These are phyloP conservation scores for Nothobranchius kuhntae DNA, from an alignment of 2,113 vertebrate species.

Conservation along the genomic window DNA sequence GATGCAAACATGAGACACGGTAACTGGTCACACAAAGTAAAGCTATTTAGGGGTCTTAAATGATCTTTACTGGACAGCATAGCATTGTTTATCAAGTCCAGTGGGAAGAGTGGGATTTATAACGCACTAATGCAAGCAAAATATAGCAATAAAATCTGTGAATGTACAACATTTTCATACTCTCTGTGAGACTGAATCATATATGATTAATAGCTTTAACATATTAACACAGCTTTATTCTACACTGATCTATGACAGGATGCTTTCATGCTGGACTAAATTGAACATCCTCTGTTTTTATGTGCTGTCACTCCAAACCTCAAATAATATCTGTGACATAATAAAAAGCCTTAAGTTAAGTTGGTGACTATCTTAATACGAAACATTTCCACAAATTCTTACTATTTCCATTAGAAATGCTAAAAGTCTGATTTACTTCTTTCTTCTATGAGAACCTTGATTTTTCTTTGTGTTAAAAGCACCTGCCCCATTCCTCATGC, in stretches of 20 bases:
- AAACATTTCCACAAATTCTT: constrained; percentile 1
- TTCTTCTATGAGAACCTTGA: constrained; percentile 18
- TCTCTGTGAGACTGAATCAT: neutral
- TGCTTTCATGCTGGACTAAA: too few relatives aligned
- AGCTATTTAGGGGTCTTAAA: too few relatives aligned
- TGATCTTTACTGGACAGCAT: neutral
- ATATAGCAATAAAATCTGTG: constrained; percentile 23
- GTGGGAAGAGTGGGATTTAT: constrained; percentile 42
- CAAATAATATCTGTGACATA: neutral
- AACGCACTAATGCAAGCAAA: constrained; percentile 23
- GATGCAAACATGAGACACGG: too few relatives aligned
- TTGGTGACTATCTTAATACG: neutral
- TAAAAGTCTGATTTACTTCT: too few relatives aligned
- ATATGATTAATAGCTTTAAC: too few relatives aligned
- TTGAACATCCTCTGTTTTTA: neutral
- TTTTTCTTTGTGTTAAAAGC: constrained; percentile 60
- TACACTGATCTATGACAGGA: too few relatives aligned
- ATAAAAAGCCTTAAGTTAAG: neutral
- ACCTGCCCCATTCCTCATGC: constrained; percentile 40
- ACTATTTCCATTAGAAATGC: neutral
- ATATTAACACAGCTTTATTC: too few relatives aligned
- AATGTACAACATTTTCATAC: constrained; percentile 25
- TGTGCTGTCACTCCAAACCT: neutral
- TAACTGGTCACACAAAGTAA: too few relatives aligned
- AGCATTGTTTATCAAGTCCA: constrained; percentile 9